A percentile compares a stretch with the other conserved stretches of the same genome.
These are phyloP conservation scores for Eupleurogrammus muticus DNA, from an alignment of 2,797 vertebrate species.

Conservation along the genomic window DNA sequence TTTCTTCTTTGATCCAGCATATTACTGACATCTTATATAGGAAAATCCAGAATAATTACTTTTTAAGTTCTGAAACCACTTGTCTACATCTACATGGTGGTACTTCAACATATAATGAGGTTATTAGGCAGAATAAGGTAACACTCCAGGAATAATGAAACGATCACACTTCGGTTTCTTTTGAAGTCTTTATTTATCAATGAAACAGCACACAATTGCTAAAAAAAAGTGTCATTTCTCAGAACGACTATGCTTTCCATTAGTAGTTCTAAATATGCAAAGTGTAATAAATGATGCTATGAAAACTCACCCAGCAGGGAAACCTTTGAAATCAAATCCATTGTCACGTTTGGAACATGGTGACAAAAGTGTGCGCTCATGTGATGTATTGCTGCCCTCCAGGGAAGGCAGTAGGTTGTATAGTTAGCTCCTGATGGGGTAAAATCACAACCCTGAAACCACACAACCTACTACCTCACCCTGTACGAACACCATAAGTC, in stretches of 20 bases:
- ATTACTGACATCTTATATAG: conserved; percentile 4
- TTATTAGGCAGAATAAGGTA: conserved; percentile 13
- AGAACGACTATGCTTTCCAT: not conserved
- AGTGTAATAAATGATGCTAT: not conserved
- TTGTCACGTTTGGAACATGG: not conserved
- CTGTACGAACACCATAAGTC: conserved; percentile 83
- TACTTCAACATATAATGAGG: conserved; percentile 6
- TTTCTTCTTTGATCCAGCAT: not conserved
- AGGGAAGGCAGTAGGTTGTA: conserved; percentile 92
- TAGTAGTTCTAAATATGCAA: conserved; percentile 8
- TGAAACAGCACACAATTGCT: conserved; percentile 32
- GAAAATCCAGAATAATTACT: conserved; percentile 13
- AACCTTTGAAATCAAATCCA: conserved; percentile 21
- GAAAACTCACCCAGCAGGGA: conserved; percentile 52
- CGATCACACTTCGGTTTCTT: conserved; percentile 41
- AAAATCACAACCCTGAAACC: conserved; percentile 99
- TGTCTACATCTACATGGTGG: too few species aligned
- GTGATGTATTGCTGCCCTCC: conserved; percentile 86
- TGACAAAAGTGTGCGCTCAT: not conserved
- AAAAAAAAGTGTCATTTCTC: not conserved
- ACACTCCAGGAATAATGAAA: conserved; percentile 21
- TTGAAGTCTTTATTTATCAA: conserved; percentile 53
- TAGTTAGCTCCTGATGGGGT: conserved; percentile 90
- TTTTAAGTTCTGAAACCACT: too few species aligned
- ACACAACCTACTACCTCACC: conserved; percentile 99